A percentile compares a stretch with the other conserved stretches of the same genome.
phyloP scores from a whole-genome alignment of 2,797 vertebrate species.

The Enoplosus armatus region DNA sequence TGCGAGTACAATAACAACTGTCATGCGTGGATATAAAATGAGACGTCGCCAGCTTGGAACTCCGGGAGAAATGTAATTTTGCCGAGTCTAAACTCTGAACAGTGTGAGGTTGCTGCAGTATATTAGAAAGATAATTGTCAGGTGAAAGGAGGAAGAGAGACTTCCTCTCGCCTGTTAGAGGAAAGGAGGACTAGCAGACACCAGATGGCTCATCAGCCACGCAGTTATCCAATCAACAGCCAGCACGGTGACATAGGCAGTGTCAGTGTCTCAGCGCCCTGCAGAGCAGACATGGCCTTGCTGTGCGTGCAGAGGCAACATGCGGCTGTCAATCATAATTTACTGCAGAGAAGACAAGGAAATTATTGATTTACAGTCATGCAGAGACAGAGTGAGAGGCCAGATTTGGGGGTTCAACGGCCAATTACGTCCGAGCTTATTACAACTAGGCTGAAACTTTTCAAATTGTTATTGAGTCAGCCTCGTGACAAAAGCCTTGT shows the following conservation, averaged over 20 bases:
- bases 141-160: constrained; percentile 33
- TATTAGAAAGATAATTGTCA: constrained; percentile 41
- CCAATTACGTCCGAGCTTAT: no score
- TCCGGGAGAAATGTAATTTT: constrained; percentile 18
- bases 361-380: background rate
- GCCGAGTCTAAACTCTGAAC: constrained; percentile 30
- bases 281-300: background rate
- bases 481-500: background rate
- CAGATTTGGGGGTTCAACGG: no score
- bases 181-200: constrained; percentile 18
- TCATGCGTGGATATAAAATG: constrained; percentile 22
- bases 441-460: background rate
- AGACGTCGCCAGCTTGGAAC: constrained; percentile 24
- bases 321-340: constrained; percentile 27
- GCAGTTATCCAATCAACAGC: constrained; percentile 25
- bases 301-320: constrained; percentile 28
- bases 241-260: background rate
- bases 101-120: constrained; percentile 16
- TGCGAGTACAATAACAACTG: constrained; percentile 43
- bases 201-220: constrained; percentile 47
- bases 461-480: background rate
- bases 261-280: background rate
- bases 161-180: background rate
- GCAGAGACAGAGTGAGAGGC: background rate
- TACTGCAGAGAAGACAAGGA: constrained; percentile 1